Evolutionary conservation across 2,888 invertebrate genomes (phyloP).

Genomic region (Ochropleura leucogaster): DNA sequence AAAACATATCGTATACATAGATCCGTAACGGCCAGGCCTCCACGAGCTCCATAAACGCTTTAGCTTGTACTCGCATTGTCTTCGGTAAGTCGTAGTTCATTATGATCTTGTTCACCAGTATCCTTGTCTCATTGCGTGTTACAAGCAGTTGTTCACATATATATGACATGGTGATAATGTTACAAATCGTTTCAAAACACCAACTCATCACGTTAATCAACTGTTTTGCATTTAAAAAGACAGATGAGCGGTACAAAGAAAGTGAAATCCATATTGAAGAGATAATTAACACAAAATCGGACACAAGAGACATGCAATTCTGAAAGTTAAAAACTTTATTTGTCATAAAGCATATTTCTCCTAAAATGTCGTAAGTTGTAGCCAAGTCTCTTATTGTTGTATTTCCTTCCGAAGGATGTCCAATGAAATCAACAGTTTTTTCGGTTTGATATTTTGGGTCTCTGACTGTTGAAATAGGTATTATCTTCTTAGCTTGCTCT

Average conservation of each 20-base stretch:
- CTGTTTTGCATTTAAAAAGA: constrained; percentile 51
- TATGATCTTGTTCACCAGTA: constrained; percentile 79
- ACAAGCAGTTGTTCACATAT: constrained; percentile 73
- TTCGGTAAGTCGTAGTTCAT: constrained; percentile 79
- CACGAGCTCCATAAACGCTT: constrained; percentile 79
- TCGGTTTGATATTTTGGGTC: constrained; percentile 45
- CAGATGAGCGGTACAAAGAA: constrained; percentile 68
- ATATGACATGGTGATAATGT: constrained; percentile 72
- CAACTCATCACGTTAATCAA: constrained; percentile 71
- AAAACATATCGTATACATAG: constrained; percentile 79
- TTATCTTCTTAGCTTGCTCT: constrained; percentile 61
- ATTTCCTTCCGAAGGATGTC: constrained; percentile 66
- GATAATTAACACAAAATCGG: constrained; percentile 76
- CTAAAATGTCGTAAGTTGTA: constrained; percentile 74
- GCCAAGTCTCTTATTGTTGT: constrained; percentile 75
- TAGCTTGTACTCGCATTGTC: constrained; percentile 76
- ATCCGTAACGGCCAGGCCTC: constrained; percentile 78
- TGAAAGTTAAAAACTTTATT: constrained; percentile 78
- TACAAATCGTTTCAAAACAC: constrained; percentile 69
- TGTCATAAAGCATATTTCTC: constrained; percentile 71
- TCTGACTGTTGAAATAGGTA: constrained; percentile 65
- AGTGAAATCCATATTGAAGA: constrained; percentile 76
- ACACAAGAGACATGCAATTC: constrained; percentile 76
- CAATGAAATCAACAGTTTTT: constrained; percentile 66
- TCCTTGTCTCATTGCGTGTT: constrained; percentile 72